Conservation (phyloP, 1,140 invertebrate genomes). For the Glossosoma conforme region DNA sequence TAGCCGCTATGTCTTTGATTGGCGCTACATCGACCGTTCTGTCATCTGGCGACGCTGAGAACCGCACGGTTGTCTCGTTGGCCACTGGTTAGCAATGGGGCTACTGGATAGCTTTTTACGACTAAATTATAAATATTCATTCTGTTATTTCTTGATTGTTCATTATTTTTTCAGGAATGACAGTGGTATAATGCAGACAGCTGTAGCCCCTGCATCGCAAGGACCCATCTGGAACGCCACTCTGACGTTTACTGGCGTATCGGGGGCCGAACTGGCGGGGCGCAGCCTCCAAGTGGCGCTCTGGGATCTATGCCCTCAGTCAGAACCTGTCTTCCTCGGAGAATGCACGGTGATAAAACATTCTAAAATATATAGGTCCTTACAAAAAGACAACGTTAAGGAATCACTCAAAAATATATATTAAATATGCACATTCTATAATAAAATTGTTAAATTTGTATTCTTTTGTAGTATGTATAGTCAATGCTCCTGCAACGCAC, state of each 20-base stretch:
- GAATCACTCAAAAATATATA: too few relatives aligned
- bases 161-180: slow-evolving; percentile 54
- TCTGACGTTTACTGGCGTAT: slow-evolving; percentile 72
- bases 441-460: too few relatives aligned
- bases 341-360: slow-evolving; percentile 79
- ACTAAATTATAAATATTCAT: background rate
- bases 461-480: too few relatives aligned
- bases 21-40: too few relatives aligned
- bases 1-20: too few relatives aligned
- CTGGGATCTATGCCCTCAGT: slow-evolving; percentile 78
- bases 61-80: background rate
- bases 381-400: too few relatives aligned
- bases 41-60: too few relatives aligned
- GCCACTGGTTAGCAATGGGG: too few relatives aligned
- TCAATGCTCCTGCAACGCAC: too few relatives aligned
- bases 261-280: slow-evolving; percentile 71
- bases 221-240: slow-evolving; percentile 89
- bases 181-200: slow-evolving; percentile 68
- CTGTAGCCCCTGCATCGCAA: slow-evolving; percentile 73
- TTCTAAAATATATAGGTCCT: too few relatives aligned
- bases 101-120: background rate
- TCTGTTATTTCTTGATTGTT: background rate
- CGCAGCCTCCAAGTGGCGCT: slow-evolving; percentile 78
- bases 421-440: background rate
- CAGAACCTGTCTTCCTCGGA: slow-evolving; percentile 76